Evolutionary conservation across 2,888 invertebrate genomes (phyloP), one percentile per base, ranked within the genome.

Genomic region (Balanococcus diminutus): DNA sequence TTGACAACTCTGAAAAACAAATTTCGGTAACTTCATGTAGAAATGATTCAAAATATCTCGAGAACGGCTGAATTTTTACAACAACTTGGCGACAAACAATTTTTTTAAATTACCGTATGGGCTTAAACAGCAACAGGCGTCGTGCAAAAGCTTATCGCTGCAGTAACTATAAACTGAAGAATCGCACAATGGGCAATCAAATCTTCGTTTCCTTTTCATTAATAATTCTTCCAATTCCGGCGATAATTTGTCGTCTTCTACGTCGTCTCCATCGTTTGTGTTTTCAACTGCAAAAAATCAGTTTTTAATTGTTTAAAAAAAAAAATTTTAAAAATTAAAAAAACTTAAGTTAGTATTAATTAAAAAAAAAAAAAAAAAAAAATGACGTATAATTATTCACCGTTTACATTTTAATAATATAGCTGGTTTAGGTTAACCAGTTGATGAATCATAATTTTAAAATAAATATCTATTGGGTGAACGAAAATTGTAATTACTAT

Each of bases 161-260:
- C 95, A 95, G 89, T 95, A 95, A 88, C 93, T 92, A 89, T 93
- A 95, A 4, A 95, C 95, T 0, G 95, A 95, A 0, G 94, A 93
- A 89, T 95, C 95, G 88, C 95, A 95, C 36, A 93, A 89, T 0
- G 95, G 95, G 88, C 95, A 95, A n/a, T 87, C 87, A 31, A 85
- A 87, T 56, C 86, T 79, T 42, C 72, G 87, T 83, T 87, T 87
- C 84, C 85, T 87, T 46, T 81, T 86, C 8, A 75, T 86, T 19
- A 86, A 32, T 61, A 81, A 22, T 28, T 86, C 86, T 31, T 51
- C 86, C 25, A 83, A 51, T 28, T 82, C 85, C 5, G 14, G 81
- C 1, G 83, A 82, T 16, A 39, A 75, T 82, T 82, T 82, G 2
- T 82, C 81, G 5, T 82, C 81, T 14, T 87, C 87, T 0, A 75